Conservation (phyloP, 2,113 vertebrate species). For the Garra rufa region DNA sequence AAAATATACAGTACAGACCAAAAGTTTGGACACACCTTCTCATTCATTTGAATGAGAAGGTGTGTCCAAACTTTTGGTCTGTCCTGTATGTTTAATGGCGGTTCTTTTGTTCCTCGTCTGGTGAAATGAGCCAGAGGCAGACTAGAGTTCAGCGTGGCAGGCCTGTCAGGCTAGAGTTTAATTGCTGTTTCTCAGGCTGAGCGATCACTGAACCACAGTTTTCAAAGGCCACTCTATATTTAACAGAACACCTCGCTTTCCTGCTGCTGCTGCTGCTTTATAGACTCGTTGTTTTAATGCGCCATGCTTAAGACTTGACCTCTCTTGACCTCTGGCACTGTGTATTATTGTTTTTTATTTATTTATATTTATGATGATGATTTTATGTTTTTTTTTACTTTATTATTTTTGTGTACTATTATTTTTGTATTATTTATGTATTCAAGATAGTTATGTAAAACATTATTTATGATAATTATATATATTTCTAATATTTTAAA, state of each 20-base stretch:
- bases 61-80: too few species aligned
- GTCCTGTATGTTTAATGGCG: neutral
- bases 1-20: too few species aligned
- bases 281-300: slow-evolving; percentile 24
- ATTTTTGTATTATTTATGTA: too few species aligned
- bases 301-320: slow-evolving; percentile 13
- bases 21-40: too few species aligned
- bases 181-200: slow-evolving; percentile 30
- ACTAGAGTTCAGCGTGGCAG: neutral
- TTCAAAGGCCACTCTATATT: slow-evolving; percentile 35
- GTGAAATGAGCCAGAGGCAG: neutral
- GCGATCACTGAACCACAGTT: slow-evolving; percentile 23
- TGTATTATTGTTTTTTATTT: too few species aligned
- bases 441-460: too few species aligned
- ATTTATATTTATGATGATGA: too few species aligned
- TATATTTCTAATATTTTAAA: too few species aligned
- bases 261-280: slow-evolving; percentile 7
- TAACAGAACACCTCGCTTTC: neutral
- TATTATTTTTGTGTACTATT: too few species aligned
- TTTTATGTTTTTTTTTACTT: too few species aligned
- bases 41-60: too few species aligned
- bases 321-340: neutral
- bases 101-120: neutral
- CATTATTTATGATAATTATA: too few species aligned
- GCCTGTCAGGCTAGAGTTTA: slow-evolving; percentile 16